These are phyloP conservation scores for Phrynocephalus forsythii DNA, from an alignment of 2,797 vertebrate genomes.

Conservation along the genomic window DNA sequence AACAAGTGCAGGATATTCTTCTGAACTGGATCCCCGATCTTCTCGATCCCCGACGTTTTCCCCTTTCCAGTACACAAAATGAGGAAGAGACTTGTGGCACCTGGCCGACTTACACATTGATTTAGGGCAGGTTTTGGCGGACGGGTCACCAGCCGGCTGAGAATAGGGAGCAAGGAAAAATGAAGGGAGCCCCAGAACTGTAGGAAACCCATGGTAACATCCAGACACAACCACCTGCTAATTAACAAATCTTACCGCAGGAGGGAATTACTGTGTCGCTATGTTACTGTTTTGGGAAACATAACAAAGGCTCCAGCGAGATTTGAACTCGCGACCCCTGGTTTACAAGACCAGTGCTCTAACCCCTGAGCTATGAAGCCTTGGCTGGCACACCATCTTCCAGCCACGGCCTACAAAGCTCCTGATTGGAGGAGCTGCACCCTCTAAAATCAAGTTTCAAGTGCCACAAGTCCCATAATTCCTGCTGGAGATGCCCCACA, in stretches of 20 bases:
- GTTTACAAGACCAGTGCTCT: conserved; percentile 64
- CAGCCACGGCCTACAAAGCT: not conserved
- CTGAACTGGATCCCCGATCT: too few relatives aligned
- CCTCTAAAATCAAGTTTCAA: too few relatives aligned
- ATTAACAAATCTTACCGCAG: not conserved
- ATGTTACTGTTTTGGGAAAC: not conserved
- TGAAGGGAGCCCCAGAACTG: rapidly evolving
- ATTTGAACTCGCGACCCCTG: conserved; percentile 57
- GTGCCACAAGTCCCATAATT: too few relatives aligned
- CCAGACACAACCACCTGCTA: not conserved
- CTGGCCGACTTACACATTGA: not conserved
- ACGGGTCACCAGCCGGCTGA: too few relatives aligned
- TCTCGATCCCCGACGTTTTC: too few relatives aligned
- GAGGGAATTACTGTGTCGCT: too few relatives aligned
- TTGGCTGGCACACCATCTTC: rapidly evolving
- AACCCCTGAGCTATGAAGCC: conserved; percentile 52
- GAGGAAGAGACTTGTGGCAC: not conserved
- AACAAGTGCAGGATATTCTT: too few relatives aligned
- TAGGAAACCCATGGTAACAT: not conserved
- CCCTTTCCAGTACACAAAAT: not conserved
- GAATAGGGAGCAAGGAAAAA: not conserved
- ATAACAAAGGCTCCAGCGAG: conserved; percentile 52
- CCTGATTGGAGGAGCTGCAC: too few relatives aligned
- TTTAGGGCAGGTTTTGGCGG: too few relatives aligned
- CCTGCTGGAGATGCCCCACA: too few relatives aligned